Evolutionary conservation across 1,140 invertebrate genomes (phyloP), one percentile per base, ranked within the genome.

Genomic region (Cydia splendana): DNA sequence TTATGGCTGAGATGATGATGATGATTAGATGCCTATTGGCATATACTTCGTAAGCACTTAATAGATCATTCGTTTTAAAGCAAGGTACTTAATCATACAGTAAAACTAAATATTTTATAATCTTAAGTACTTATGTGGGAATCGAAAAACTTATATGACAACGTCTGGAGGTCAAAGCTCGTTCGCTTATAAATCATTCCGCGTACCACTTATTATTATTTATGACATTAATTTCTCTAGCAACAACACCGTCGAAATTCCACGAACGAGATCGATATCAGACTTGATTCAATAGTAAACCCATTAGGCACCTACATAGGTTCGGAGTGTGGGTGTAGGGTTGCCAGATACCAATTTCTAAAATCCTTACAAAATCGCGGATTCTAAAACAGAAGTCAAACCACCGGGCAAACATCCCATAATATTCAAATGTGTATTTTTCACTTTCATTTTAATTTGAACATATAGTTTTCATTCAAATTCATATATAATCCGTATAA

Each of bases 241-340:
- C 76, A 79, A 81, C 80, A 83, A 78, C 78, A 76, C 81, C 82
- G 84, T 79, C 85, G 65, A 85, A 85, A 79, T 91, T 89, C 85
- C 82, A 74, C 78, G 87, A 90, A 87, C 77, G 51, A 85, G 87
- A 90, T 90, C 83, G 75, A 81, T 88, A 92, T 90, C 88, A 82
- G 82, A 81, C 75, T 75, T 76, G 78, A 82, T 85, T 90, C 84
- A 87, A 90, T 90, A 87, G 84, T 81, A 86, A 88, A 91, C 84
- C 83, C 88, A 91, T 89, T 89, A 91, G 85, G 82, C 84, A 80
- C 80, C 84, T 81, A 75, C 74, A n/a, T 65, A 76, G 62, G 74
- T 74, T 65, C 73, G 74, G 79, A 75, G 82, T 82, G 86, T 85
- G 85, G 84, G 84, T 79, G 87, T 62, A 62, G 57, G 57, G 57